Percentiles rank a stretch among this genome's conserved stretches.
Evolutionary conservation across 2,797 vertebrate species (phyloP).

Genomic region (Rhabdomys pumilio): DNA sequence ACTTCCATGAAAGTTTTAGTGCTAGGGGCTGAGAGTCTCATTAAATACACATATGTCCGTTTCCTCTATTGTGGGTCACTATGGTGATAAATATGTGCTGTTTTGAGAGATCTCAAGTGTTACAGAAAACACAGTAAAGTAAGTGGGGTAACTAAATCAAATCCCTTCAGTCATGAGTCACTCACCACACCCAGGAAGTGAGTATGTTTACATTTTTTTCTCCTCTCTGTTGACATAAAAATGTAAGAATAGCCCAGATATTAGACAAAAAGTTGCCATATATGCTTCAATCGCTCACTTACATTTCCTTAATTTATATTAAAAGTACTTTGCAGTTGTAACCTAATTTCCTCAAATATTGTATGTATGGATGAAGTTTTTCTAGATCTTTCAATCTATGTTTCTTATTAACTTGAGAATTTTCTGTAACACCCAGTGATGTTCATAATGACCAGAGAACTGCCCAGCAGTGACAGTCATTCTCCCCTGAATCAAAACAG

Average conservation of each 20-base stretch:
- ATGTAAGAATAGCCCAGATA: not conserved
- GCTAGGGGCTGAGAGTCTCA: not conserved
- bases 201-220: not conserved
- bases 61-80: not conserved
- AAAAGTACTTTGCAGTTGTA: not conserved
- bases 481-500: not conserved
- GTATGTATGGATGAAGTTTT: not conserved
- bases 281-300: not conserved
- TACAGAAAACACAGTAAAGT: not conserved
- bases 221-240: not conserved
- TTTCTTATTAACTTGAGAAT: not conserved
- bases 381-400: not conserved
- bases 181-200: not conserved
- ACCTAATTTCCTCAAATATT: not conserved
- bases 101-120: not conserved
- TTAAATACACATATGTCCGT: not conserved
- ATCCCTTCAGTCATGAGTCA: not conserved
- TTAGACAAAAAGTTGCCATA: not conserved
- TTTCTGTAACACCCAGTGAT: not conserved
- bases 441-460: not conserved
- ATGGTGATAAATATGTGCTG: not conserved
- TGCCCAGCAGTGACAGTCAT: rapidly evolving
- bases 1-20: not conserved
- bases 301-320: not conserved
- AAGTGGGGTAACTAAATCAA: not conserved